Percentiles rank a stretch among this genome's conserved stretches.
These are phyloP conservation scores for Erebia epiphron DNA, from an alignment of 2,888 invertebrate species.

Conservation along the genomic window DNA sequence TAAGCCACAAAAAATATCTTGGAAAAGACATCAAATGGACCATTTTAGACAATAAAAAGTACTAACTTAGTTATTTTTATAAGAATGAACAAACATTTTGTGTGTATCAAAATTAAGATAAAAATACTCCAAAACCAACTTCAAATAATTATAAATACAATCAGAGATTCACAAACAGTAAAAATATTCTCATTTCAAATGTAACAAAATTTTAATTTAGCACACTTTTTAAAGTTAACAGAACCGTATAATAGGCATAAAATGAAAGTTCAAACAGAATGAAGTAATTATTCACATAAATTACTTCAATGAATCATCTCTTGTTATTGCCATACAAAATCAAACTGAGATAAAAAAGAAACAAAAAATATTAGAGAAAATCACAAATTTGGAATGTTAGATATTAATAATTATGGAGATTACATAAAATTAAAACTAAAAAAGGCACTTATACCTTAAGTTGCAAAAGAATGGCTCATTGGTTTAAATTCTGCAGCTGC, in stretches of 20 bases:
- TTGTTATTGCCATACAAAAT: background rate
- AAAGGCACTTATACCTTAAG: background rate
- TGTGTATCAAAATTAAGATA: background rate
- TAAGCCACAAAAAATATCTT: background rate
- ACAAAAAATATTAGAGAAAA: conserved; percentile 34
- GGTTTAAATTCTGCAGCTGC: conserved; percentile 10
- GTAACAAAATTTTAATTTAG: background rate
- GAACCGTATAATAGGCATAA: conserved; percentile 12
- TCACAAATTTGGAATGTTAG: conserved; percentile 59
- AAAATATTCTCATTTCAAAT: background rate
- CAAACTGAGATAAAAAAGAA: background rate
- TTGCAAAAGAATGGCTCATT: conserved; percentile 9
- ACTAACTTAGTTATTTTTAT: background rate
- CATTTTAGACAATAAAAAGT: background rate
- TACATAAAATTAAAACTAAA: background rate
- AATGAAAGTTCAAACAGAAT: conserved; percentile 10
- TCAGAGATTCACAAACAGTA: conserved; percentile 10
- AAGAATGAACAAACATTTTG: background rate
- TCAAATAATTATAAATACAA: background rate
- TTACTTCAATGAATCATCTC: conserved; percentile 29
- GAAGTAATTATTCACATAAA: conserved; percentile 1
- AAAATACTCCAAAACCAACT: background rate
- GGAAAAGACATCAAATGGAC: background rate
- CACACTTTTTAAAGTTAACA: conserved; percentile 10
- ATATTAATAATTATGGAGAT: background rate